Conservation (phyloP, 2,888 invertebrate species). For the Athalia cordata region DNA sequence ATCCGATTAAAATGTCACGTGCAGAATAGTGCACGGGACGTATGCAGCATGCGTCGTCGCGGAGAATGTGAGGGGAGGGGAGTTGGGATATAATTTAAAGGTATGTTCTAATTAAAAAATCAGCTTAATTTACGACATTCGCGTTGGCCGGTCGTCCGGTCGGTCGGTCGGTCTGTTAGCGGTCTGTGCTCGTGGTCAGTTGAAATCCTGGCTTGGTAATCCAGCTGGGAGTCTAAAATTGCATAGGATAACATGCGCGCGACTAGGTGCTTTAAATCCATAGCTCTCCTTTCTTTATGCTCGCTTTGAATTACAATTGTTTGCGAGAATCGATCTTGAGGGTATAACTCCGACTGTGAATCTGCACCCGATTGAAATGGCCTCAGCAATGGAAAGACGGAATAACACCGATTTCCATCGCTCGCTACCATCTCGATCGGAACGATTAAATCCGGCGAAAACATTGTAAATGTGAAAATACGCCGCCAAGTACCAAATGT, state of each 20-base stretch:
- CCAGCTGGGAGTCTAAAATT: constrained; percentile 3
- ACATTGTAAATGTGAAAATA: no score
- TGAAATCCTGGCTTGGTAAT: constrained; percentile 13
- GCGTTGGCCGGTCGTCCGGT: not conserved
- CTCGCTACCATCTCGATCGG: no score
- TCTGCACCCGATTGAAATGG: no score
- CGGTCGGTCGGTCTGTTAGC: constrained; percentile 4
- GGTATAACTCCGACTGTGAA: no score
- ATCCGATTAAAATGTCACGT: constrained; percentile 39
- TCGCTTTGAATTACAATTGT: no score
- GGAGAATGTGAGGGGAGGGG: no score
- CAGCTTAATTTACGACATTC: constrained; percentile 38
- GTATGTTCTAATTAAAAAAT: constrained; percentile 37
- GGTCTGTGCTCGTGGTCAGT: not conserved
- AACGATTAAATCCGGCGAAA: no score
- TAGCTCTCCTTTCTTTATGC: no score
- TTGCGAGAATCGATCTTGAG: no score
- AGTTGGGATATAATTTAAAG: constrained; percentile 23
- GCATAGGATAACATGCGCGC: not conserved
- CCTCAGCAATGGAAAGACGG: no score
- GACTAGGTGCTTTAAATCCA: not conserved
- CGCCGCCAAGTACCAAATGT: no score
- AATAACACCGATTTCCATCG: no score
- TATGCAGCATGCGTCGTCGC: not conserved
- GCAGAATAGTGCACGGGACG: not conserved